These are phyloP conservation scores for Oceanodroma leucorhoa DNA, from an alignment of 2,797 vertebrate species.

Conservation along the genomic window DNA sequence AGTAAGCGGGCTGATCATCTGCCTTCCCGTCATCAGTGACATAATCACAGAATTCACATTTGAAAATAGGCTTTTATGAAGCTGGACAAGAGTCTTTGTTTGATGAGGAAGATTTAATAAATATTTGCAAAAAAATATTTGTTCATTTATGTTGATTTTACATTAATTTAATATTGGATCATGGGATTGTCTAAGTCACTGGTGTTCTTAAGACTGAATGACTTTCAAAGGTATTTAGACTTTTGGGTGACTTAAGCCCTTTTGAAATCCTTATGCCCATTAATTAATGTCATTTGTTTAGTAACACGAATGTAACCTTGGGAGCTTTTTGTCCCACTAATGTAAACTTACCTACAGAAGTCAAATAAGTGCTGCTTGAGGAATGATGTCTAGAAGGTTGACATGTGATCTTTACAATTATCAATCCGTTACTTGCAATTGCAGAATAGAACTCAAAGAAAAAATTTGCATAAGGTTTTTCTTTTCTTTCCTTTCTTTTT, in stretches of 20 bases:
- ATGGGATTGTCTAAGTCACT: not conserved
- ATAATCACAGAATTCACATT: not conserved
- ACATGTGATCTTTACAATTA: not conserved
- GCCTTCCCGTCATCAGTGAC: not conserved
- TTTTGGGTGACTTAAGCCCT: not conserved
- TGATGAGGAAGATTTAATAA: not conserved
- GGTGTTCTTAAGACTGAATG: not conserved
- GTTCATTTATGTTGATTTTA: not conserved
- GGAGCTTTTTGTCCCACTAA: not conserved
- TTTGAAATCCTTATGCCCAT: not conserved
- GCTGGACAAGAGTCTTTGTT: not conserved
- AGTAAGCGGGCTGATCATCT: not conserved
- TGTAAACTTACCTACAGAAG: not conserved
- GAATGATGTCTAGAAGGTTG: not conserved
- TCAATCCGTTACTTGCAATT: not conserved
- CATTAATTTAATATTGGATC: not conserved
- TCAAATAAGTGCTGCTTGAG: not conserved
- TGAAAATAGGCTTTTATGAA: not conserved
- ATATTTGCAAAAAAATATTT: not conserved
- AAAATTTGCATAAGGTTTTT: not conserved
- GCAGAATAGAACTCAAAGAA: not conserved
- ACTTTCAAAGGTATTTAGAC: not conserved
- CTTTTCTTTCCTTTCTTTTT: not conserved
- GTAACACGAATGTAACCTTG: not conserved
- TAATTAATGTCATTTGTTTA: not conserved